A percentile compares a stretch with the other conserved stretches of the same genome.
These are phyloP conservation scores for Melanotaenia trifasciata DNA, from an alignment of 2,797 vertebrate species.

Conservation along the genomic window DNA sequence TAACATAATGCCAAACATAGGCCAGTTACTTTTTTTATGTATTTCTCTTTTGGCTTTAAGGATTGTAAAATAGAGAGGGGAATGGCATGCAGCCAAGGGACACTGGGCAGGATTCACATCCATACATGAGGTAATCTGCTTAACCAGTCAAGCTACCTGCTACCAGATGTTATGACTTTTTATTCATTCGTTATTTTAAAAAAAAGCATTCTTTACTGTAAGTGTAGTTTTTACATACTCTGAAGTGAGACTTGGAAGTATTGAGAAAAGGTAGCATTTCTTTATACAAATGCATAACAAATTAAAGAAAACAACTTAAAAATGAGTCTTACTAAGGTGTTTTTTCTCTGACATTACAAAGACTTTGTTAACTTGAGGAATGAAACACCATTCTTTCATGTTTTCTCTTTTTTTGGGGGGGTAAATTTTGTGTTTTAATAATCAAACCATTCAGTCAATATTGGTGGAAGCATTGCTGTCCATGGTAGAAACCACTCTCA, in stretches of 20 bases:
- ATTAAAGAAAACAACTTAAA: neutral
- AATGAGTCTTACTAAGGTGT: neutral
- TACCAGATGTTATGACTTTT: too few species aligned
- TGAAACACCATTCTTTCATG: neutral
- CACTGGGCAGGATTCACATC: too few species aligned
- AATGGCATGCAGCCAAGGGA: too few species aligned
- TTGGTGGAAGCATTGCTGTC: neutral
- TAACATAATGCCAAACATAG: neutral
- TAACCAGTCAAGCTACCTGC: too few species aligned
- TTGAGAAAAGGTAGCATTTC: too few species aligned
- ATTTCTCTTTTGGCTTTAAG: neutral
- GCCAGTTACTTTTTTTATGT: neutral
- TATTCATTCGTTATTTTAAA: too few species aligned
- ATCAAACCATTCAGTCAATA: neutral
- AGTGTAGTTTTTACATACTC: neutral
- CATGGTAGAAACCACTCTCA: neutral
- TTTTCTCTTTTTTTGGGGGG: too few species aligned
- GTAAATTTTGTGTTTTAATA: neutral
- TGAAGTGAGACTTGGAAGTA: neutral
- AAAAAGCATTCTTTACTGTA: neutral
- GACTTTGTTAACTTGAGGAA: neutral
- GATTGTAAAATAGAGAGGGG: too few species aligned
- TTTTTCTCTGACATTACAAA: neutral
- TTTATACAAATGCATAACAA: neutral
- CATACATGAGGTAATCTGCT: too few species aligned